Conservation (phyloP, 2,797 vertebrate species). For the Lacerta agilis region DNA sequence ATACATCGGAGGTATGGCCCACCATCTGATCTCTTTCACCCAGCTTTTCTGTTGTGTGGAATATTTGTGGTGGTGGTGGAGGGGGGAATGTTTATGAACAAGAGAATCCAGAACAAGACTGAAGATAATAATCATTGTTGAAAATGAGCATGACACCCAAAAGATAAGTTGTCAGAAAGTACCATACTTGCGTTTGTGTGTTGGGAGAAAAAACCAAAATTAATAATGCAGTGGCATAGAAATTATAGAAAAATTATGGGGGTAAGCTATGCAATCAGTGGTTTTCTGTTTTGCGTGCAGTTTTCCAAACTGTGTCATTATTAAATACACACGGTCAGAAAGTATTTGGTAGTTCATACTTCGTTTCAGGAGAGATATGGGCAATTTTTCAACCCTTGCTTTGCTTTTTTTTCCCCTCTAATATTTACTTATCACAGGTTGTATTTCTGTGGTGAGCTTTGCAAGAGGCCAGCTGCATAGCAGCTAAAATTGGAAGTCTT, state of each 20-base stretch:
- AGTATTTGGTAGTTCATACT: not conserved
- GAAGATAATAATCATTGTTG: not conserved
- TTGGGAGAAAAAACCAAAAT: not conserved
- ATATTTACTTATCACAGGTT: not conserved
- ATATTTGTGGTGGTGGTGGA: not conserved
- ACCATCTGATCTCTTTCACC: not conserved
- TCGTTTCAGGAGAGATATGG: not conserved
- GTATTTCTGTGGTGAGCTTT: not conserved
- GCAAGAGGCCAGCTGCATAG: not conserved
- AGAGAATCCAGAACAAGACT: not conserved
- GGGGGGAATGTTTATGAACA: no score
- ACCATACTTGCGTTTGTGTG: no score
- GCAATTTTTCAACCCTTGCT: not conserved
- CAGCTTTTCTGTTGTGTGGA: not conserved
- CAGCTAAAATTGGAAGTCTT: not conserved
- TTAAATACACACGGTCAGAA: not conserved
- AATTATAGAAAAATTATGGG: not conserved
- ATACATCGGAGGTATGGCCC: constrained; percentile 89
- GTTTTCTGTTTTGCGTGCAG: not conserved
- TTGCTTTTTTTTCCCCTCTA: not conserved
- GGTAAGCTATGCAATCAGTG: not conserved
- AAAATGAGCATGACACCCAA: not conserved
- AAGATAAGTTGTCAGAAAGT: no score
- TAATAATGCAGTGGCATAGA: not conserved
- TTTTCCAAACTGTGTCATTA: not conserved